Conservation (phyloP, 2,888 invertebrate genomes). For the Azorinus chamasolen region DNA sequence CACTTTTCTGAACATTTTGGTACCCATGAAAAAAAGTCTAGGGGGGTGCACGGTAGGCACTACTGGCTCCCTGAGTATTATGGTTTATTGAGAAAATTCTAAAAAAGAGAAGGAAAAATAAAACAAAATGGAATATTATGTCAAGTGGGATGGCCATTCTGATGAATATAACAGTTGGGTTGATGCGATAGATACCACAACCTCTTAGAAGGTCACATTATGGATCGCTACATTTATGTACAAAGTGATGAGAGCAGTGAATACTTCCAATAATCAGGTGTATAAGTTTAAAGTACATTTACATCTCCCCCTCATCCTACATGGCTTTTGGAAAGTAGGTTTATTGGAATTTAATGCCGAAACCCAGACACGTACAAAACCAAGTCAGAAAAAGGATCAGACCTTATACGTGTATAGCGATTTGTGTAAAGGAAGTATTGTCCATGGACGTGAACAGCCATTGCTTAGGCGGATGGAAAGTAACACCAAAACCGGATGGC, state of each 20-base stretch:
- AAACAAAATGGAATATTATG: conserved; percentile 23
- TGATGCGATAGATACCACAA: conserved; percentile 14
- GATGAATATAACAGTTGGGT: conserved; percentile 40
- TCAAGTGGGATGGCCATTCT: conserved; percentile 32
- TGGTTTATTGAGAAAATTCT: conserved; percentile 41
- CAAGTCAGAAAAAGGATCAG: neutral
- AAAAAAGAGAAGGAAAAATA: conserved; percentile 25
- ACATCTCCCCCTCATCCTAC: conserved; percentile 12
- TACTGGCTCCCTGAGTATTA: too few relatives aligned
- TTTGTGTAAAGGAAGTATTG: conserved; percentile 50
- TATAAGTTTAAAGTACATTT: conserved; percentile 41
- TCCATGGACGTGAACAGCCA: conserved; percentile 40
- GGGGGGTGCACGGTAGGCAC: too few relatives aligned
- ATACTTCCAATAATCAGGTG: conserved; percentile 12
- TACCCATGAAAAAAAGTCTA: too few relatives aligned
- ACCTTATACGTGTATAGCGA: conserved; percentile 37
- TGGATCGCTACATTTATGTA: conserved; percentile 26
- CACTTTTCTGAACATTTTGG: too few relatives aligned
- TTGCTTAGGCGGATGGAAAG: conserved; percentile 41
- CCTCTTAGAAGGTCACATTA: neutral
- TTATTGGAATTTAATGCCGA: conserved; percentile 39
- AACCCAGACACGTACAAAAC: conserved; percentile 6
- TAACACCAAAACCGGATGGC: conserved; percentile 33
- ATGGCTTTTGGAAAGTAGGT: conserved; percentile 42
- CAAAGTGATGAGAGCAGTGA: conserved; percentile 11